Evolutionary conservation across 2,797 vertebrate species (phyloP).

Genomic region (Falco columbarius): DNA sequence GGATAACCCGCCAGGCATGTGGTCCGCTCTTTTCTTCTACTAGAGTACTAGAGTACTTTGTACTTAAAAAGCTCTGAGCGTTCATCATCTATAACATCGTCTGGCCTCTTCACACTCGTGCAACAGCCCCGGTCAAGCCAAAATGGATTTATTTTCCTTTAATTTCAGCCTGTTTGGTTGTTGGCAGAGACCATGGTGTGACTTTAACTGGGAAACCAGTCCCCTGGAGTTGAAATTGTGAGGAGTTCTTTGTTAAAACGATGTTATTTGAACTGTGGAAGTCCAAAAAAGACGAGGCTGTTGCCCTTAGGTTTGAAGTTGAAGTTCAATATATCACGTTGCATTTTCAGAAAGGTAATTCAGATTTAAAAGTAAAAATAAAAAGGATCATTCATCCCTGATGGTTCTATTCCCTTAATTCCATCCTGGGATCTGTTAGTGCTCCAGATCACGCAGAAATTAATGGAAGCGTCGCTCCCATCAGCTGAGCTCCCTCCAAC

Average conservation of each 20-base stretch:
- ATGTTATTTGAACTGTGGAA: no score
- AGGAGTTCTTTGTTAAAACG: not conserved
- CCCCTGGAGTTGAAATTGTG: no score
- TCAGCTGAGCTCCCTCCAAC: not conserved
- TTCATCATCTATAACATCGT: no score
- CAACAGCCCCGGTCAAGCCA: not conserved
- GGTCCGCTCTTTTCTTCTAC: no score
- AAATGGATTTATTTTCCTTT: not conserved
- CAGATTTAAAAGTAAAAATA: not conserved
- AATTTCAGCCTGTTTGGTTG: not conserved
- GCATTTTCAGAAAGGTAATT: not conserved
- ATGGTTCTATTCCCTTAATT: not conserved
- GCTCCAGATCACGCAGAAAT: not conserved
- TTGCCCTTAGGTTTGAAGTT: not conserved
- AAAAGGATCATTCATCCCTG: not conserved
- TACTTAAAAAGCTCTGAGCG: no score
- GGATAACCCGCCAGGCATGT: no score
- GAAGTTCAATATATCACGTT: no score
- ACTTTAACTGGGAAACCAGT: not conserved
- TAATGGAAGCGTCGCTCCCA: fast-evolving
- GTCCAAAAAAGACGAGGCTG: not conserved
- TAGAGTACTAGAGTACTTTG: no score
- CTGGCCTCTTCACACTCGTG: not conserved
- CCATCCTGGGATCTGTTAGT: not conserved
- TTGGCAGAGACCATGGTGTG: no score